Conservation (phyloP, 2,797 vertebrate species). For the Karalla daura region DNA sequence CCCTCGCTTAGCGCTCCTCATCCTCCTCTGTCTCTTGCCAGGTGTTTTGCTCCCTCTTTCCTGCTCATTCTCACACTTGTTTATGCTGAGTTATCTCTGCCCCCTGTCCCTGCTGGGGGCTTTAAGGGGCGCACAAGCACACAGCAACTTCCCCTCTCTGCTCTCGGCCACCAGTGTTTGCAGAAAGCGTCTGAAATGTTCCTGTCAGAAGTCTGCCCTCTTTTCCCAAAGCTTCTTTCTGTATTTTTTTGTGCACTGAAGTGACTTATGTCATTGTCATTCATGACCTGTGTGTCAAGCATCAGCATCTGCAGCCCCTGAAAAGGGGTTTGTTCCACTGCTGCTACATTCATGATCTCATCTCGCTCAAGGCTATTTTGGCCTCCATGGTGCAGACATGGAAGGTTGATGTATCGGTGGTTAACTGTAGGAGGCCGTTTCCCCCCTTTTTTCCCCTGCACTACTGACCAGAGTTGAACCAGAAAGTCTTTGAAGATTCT, state of each 20-base stretch:
- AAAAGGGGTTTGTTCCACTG: conserved; percentile 77
- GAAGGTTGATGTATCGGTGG: conserved; percentile 63
- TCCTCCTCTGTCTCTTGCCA: background rate
- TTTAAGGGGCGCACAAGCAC: conserved; percentile 37
- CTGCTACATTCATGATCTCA: conserved; percentile 72
- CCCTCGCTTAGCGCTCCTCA: background rate
- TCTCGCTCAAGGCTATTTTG: conserved; percentile 57
- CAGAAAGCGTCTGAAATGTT: conserved; percentile 54
- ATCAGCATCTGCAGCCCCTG: conserved; percentile 47
- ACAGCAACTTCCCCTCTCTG: conserved; percentile 44
- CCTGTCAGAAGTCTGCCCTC: conserved; percentile 26
- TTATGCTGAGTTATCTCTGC: conserved; percentile 40
- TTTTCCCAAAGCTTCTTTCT: conserved; percentile 1
- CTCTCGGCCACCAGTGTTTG: conserved; percentile 53
- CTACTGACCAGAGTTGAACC: conserved; percentile 52
- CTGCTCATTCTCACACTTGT: conserved; percentile 27
- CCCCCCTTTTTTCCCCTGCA: conserved; percentile 34
- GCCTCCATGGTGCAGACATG: conserved; percentile 44
- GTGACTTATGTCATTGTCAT: background rate
- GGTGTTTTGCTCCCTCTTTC: conserved; percentile 3
- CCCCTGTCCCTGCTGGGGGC: conserved; percentile 39
- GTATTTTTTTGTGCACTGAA: conserved; percentile 14
- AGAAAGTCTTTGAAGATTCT: conserved; percentile 35
- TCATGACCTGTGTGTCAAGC: background rate
- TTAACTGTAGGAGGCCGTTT: conserved; percentile 49